These are phyloP conservation scores for Lycopodina hypogea DNA, from an alignment of 37 sponge, comb jelly and placozoan species.

Conservation along the genomic window DNA sequence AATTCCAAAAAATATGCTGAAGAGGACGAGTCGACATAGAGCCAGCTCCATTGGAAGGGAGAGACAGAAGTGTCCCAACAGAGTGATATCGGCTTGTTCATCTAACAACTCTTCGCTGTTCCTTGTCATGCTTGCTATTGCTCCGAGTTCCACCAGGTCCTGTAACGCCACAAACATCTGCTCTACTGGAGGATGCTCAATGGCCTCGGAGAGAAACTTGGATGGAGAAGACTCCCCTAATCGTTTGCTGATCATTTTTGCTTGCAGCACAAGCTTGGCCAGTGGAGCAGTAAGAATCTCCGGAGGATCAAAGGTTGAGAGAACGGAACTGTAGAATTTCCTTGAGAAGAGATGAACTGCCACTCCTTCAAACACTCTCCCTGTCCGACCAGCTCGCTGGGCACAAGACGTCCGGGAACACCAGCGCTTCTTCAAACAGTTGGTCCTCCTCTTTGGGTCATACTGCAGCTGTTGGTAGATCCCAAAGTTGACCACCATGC, in stretches of 20 bases:
- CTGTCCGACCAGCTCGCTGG: conserved; percentile 72
- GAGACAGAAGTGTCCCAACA: conserved; percentile 63
- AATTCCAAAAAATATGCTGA: conserved; percentile 59
- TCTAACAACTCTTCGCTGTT: not conserved
- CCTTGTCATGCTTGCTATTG: conserved; percentile 21
- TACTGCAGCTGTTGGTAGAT: conserved; percentile 46
- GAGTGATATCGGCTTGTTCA: conserved; percentile 56
- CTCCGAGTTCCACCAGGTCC: conserved; percentile 54
- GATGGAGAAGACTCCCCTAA: conserved; percentile 34
- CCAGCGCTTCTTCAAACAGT: conserved; percentile 52
- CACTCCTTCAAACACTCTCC: conserved; percentile 58
- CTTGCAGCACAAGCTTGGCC: conserved; percentile 59
- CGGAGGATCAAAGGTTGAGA: conserved; percentile 50
- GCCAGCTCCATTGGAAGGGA: conserved; percentile 57
- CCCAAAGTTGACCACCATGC: conserved; percentile 75
- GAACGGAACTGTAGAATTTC: conserved; percentile 25
- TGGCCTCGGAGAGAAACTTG: conserved; percentile 37
- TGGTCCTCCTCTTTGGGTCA: conserved; percentile 26
- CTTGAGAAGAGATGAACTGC: conserved; percentile 59
- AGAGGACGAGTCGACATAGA: conserved; percentile 47
- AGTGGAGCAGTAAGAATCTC: conserved; percentile 60
- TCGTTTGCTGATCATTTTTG: conserved; percentile 34
- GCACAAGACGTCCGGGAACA: conserved; percentile 69
- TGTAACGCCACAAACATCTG: conserved; percentile 58
- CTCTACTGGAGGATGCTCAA: conserved; percentile 48